Conservation (phyloP, 2,113 vertebrate species). For the Hiodon alosoides region DNA sequence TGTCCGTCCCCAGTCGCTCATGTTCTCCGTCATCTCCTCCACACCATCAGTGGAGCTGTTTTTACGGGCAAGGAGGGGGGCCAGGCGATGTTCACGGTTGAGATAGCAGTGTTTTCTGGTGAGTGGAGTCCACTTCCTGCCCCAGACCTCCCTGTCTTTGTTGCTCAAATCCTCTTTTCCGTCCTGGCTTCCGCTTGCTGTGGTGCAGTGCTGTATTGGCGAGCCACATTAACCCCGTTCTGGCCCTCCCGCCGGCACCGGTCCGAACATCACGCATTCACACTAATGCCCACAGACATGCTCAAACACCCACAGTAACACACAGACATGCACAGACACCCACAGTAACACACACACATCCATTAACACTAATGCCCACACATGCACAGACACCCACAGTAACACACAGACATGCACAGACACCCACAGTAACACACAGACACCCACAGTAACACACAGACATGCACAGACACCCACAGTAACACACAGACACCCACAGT, state of each 20-base stretch:
- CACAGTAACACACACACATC: neutral
- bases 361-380: too few species aligned
- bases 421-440: neutral
- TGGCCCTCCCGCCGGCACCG: neutral
- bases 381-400: neutral
- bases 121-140: constrained; percentile 58
- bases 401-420: neutral
- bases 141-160: constrained; percentile 57
- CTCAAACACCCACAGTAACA: too few species aligned
- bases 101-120: too few species aligned
- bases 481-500: too few species aligned
- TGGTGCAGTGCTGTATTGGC: constrained; percentile 60
- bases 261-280: neutral
- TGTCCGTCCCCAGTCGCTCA: too few species aligned
- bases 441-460: neutral
- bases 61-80: too few species aligned
- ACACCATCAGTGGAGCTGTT: too few species aligned
- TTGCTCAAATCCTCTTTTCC: constrained; percentile 71
- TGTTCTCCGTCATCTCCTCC: too few species aligned
- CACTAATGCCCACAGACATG: neutral
- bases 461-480: too few species aligned
- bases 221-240: constrained; percentile 30
- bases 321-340: too few species aligned
- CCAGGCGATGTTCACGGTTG: too few species aligned
- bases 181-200: constrained; percentile 71